These are phyloP conservation scores for Acanthosepion lycidas DNA, from an alignment of 2,888 invertebrate species.

Conservation along the genomic window DNA sequence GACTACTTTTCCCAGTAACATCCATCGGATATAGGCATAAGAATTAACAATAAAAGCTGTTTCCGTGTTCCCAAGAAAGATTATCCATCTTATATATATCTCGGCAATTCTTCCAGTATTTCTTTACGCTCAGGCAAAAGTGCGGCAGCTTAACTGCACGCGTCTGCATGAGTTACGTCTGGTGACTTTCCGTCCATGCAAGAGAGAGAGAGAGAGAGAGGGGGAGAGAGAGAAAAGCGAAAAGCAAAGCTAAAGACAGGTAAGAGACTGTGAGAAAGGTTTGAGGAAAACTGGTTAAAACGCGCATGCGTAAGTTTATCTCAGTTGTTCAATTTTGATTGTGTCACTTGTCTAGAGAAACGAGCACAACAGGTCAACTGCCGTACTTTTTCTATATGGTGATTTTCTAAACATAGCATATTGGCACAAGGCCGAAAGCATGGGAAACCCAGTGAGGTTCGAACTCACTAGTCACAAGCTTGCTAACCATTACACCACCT, in stretches of 20 bases:
- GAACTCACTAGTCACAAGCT: too few species aligned
- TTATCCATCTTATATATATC: conserved; percentile 33
- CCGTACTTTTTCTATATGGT: too few species aligned
- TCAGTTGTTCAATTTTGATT: too few species aligned
- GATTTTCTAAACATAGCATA: too few species aligned
- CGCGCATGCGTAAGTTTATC: too few species aligned
- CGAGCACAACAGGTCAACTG: too few species aligned
- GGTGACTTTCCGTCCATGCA: neutral
- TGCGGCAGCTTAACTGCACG: neutral
- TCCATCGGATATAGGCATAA: neutral
- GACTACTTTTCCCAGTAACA: neutral
- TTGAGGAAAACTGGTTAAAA: too few species aligned
- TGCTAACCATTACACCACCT: too few species aligned
- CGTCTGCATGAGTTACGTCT: neutral
- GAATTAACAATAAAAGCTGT: neutral
- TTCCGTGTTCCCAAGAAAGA: neutral
- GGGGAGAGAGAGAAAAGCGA: neutral
- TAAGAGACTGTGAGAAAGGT: too few species aligned
- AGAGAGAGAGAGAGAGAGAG: neutral
- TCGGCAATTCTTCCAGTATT: neutral
- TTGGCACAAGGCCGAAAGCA: too few species aligned
- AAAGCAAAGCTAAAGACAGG: neutral
- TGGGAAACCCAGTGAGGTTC: too few species aligned
- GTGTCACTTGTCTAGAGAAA: too few species aligned
- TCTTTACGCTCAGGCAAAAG: neutral